These are phyloP conservation scores for Lasioglossum pauxillum DNA, from an alignment of 2,888 invertebrate species.

Conservation along the genomic window DNA sequence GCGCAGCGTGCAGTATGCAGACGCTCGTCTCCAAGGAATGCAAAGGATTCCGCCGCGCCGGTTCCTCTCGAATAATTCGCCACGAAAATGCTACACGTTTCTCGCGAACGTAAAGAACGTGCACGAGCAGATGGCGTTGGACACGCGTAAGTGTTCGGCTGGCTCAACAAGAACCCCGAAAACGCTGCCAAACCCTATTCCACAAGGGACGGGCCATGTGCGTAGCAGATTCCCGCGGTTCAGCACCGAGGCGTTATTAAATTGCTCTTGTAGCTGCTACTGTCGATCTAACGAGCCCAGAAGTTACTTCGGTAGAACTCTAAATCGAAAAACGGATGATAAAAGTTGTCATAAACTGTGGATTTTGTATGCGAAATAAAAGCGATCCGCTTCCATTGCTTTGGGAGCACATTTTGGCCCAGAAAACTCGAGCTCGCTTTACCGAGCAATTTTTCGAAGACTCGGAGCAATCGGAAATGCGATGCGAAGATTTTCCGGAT, in stretches of 20 bases:
- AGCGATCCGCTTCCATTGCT: not conserved
- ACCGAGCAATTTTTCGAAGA: not conserved
- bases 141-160: constrained; percentile 40
- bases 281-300: not conserved
- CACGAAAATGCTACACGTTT: constrained; percentile 35
- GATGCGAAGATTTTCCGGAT: not conserved
- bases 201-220: constrained; percentile 10
- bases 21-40: not conserved
- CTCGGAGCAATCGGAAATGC: not conserved
- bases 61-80: not conserved
- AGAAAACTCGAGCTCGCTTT: not conserved
- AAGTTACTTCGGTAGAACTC: not conserved
- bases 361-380: not conserved
- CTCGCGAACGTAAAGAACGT: constrained; percentile 40
- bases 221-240: constrained; percentile 19
- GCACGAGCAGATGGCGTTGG: constrained; percentile 29
- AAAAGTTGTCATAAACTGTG: not conserved
- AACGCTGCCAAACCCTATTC: constrained; percentile 54
- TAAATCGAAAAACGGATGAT: not conserved
- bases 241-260: constrained; percentile 29
- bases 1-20: not conserved
- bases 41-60: not conserved
- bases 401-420: not conserved
- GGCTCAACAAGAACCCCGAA: constrained; percentile 31
- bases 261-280: not conserved